phyloP scores from a whole-genome alignment of 2,888 invertebrate species.

The Emmelina monodactyla region DNA sequence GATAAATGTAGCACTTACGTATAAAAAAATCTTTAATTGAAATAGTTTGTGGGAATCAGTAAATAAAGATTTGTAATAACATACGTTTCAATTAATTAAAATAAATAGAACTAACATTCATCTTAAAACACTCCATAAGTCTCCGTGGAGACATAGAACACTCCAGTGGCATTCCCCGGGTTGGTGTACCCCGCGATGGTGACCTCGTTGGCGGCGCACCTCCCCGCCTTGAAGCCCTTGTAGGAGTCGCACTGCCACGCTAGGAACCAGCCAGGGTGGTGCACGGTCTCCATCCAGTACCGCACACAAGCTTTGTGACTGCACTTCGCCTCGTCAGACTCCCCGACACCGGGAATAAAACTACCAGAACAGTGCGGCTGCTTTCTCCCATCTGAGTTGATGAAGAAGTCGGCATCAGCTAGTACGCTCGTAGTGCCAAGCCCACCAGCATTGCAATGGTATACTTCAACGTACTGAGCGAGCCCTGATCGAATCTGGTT shows the following conservation, averaged over 20 bases:
- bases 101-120: neutral
- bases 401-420: slow-evolving; percentile 66
- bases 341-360: slow-evolving; percentile 36
- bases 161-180: slow-evolving; percentile 49
- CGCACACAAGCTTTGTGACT: slow-evolving; percentile 50
- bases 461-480: slow-evolving; percentile 66
- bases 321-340: slow-evolving; percentile 44
- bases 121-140: slow-evolving; percentile 21
- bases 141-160: slow-evolving; percentile 46
- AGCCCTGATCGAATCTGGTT: slow-evolving; percentile 60
- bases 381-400: slow-evolving; percentile 62
- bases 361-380: slow-evolving; percentile 62
- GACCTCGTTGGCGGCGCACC: slow-evolving; percentile 37
- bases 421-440: slow-evolving; percentile 56
- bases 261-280: slow-evolving; percentile 32
- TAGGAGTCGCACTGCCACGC: slow-evolving; percentile 46
- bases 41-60: no score
- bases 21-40: no score
- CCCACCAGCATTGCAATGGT: slow-evolving; percentile 68
- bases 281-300: slow-evolving; percentile 39
- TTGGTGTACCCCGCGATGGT: slow-evolving; percentile 49
- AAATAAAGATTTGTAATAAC: no score
- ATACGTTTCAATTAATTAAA: no score
- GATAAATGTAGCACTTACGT: no score
- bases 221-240: slow-evolving; percentile 33